These are phyloP conservation scores for Apodemia mormo DNA, from an alignment of 2,888 invertebrate genomes.

Conservation along the genomic window DNA sequence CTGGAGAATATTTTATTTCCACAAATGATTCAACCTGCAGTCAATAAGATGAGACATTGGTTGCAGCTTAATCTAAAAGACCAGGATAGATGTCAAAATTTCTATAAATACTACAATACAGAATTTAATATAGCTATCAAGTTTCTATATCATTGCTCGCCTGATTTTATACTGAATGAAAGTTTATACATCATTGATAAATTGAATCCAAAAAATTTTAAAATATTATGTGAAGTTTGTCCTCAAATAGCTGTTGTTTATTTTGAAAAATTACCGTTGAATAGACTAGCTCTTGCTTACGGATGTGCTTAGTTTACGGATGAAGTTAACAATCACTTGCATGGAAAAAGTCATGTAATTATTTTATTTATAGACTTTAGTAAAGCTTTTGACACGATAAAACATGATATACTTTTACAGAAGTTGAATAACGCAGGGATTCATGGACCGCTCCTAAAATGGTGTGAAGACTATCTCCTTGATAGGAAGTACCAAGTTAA, in stretches of 20 bases:
- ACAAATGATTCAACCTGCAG: constrained; percentile 56
- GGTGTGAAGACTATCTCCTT: no score
- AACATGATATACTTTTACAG: no score
- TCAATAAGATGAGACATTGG: constrained; percentile 55
- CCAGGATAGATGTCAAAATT: constrained; percentile 46
- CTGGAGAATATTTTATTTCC: constrained; percentile 56
- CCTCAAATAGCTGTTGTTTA: constrained; percentile 49
- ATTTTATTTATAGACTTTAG: no score
- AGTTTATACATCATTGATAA: constrained; percentile 45
- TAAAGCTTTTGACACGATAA: no score
- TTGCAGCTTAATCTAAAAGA: constrained; percentile 48
- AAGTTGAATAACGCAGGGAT: no score
- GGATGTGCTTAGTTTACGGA: no score
- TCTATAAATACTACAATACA: constrained; percentile 53
- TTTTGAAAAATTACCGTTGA: constrained; percentile 47
- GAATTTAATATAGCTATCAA: constrained; percentile 48
- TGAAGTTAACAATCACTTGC: no score
- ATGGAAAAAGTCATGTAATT: no score
- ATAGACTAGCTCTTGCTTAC: constrained; percentile 38
- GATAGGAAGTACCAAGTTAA: no score
- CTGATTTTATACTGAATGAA: constrained; percentile 47
- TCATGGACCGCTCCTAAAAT: no score
- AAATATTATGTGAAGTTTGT: constrained; percentile 51
- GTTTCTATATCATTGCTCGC: constrained; percentile 50
- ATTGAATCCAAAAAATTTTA: constrained; percentile 49